These are phyloP conservation scores for Oryzias sinensis DNA, from an alignment of 2,797 vertebrate genomes.

Conservation along the genomic window DNA sequence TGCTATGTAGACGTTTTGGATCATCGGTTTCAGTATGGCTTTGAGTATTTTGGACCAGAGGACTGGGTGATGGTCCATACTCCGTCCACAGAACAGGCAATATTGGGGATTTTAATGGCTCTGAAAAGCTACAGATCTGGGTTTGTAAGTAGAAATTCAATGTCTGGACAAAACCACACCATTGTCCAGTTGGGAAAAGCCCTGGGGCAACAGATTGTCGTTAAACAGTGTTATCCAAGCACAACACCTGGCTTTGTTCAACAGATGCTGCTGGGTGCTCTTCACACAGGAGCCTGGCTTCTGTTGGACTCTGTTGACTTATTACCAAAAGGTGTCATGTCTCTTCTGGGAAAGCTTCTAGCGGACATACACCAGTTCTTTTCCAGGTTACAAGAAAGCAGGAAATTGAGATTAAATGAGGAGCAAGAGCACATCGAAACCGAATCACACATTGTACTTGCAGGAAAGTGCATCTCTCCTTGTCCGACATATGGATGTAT, in stretches of 20 bases:
- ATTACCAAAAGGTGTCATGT: slow-evolving; percentile 69
- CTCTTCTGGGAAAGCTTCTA: slow-evolving; percentile 78
- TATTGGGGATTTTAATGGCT: slow-evolving; percentile 80
- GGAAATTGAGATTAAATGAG: slow-evolving; percentile 3
- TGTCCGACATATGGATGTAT: slow-evolving; percentile 79
- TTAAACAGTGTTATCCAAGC: slow-evolving; percentile 70
- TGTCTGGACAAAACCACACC: slow-evolving; percentile 74
- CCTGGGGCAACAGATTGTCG: slow-evolving; percentile 80
- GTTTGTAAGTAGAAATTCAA: slow-evolving; percentile 74
- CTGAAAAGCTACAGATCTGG: slow-evolving; percentile 79
- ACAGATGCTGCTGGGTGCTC: slow-evolving; percentile 79
- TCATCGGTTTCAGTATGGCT: slow-evolving; percentile 74
- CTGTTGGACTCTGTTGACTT: slow-evolving; percentile 76
- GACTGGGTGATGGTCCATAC: slow-evolving; percentile 68
- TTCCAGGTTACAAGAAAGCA: slow-evolving; percentile 41
- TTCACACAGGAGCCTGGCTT: slow-evolving; percentile 83
- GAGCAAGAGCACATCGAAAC: slow-evolving; percentile 20
- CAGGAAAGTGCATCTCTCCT: slow-evolving; percentile 67
- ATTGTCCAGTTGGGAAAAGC: slow-evolving; percentile 75
- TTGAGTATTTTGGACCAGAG: slow-evolving; percentile 83
- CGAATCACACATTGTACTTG: slow-evolving; percentile 55
- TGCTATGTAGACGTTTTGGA: slow-evolving; percentile 80
- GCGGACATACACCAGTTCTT: slow-evolving; percentile 72
- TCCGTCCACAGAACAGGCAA: slow-evolving; percentile 75
- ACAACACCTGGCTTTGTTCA: slow-evolving; percentile 58